These are phyloP conservation scores for Cyaniris semiargus DNA, from an alignment of 2,888 invertebrate species.

Conservation along the genomic window DNA sequence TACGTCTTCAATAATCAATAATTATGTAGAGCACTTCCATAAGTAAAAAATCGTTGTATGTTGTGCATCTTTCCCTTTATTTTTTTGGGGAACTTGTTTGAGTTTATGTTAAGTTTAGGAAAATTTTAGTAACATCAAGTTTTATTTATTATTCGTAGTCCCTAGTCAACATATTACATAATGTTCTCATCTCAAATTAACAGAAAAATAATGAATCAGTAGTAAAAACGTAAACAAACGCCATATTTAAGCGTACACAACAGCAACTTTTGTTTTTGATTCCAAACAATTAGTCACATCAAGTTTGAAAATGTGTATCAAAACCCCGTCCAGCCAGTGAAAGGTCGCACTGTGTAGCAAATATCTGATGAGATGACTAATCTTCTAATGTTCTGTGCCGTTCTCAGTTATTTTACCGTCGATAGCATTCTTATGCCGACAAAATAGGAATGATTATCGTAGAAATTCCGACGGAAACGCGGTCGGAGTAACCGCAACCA, in stretches of 20 bases:
- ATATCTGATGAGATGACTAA: slow-evolving; percentile 15
- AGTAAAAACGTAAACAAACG: neutral
- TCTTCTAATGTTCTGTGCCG: neutral
- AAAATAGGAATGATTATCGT: neutral
- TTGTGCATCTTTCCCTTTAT: no score
- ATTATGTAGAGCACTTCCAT: no score
- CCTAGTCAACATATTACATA: neutral
- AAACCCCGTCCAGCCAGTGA: neutral
- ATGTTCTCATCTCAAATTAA: neutral
- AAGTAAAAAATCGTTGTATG: no score
- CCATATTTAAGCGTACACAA: neutral
- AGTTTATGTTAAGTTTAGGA: no score
- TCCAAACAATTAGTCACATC: neutral
- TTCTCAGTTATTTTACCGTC: neutral
- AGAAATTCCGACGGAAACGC: neutral
- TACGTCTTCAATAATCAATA: no score
- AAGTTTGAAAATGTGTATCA: slow-evolving; percentile 7
- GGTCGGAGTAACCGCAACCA: neutral
- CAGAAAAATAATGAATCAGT: slow-evolving; percentile 1
- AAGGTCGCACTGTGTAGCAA: slow-evolving; percentile 2
- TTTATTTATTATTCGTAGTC: neutral
- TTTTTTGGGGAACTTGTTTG: no score
- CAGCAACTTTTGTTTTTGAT: neutral
- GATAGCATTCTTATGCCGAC: neutral
- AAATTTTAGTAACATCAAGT: no score